These are phyloP conservation scores for Echinops telfairi DNA, from an alignment of 2,113 vertebrate species.

Conservation along the genomic window DNA sequence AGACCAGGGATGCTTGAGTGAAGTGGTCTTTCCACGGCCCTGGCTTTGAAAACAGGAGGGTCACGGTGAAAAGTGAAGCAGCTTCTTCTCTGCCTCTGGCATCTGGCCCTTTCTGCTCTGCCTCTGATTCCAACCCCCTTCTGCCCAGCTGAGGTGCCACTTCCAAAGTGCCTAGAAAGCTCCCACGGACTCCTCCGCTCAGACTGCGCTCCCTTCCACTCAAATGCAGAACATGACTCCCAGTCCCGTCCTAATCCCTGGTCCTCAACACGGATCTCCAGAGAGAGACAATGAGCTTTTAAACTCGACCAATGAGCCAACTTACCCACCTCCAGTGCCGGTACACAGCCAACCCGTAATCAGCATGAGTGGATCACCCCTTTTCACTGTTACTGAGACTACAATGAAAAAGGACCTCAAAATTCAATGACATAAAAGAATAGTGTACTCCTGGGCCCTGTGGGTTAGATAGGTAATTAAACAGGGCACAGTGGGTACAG, in stretches of 20 bases:
- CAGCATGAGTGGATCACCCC: rapidly evolving
- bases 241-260: neutral
- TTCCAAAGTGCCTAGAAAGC: neutral
- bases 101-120: neutral
- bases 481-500: neutral
- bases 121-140: neutral
- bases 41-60: neutral
- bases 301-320: neutral
- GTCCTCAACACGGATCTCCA: neutral
- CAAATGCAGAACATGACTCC: neutral
- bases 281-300: neutral
- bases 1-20: neutral
- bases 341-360: neutral
- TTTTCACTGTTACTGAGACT: neutral
- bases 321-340: neutral
- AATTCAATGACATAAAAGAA: neutral
- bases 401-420: too few species aligned
- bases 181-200: neutral
- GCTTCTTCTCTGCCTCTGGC: neutral
- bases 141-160: neutral
- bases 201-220: neutral
- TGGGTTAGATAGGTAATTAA: neutral
- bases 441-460: neutral
- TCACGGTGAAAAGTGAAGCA: neutral
- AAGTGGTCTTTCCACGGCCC: neutral